A percentile compares a stretch with the other conserved stretches of the same genome.
Conservation (phyloP, 2,113 vertebrate genomes). For the Taxidea taxus region DNA sequence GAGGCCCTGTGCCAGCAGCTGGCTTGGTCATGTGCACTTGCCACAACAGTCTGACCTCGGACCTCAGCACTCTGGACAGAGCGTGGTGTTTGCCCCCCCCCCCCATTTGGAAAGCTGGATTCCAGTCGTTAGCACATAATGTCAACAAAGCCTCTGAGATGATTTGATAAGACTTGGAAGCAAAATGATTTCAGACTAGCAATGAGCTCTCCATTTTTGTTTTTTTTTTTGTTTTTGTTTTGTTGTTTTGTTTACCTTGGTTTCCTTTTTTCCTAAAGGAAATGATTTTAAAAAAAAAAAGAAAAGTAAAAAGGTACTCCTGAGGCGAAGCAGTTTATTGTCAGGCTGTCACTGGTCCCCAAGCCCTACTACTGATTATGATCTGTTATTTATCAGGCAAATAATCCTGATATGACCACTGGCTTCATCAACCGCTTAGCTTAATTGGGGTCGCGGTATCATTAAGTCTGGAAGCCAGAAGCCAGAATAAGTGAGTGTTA, state of each 20-base stretch:
- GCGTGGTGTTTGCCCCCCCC: neutral
- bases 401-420: neutral
- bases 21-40: neutral
- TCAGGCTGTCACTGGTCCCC: neutral
- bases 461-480: neutral
- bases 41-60: neutral
- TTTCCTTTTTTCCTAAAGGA: neutral
- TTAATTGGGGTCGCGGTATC: neutral
- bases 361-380: neutral
- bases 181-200: constrained; percentile 24
- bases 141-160: constrained; percentile 52
- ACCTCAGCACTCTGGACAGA: neutral
- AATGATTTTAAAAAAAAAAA: neutral
- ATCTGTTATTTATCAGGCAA: neutral
- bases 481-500: neutral
- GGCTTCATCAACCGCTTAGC: neutral
- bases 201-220: neutral
- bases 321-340: neutral
- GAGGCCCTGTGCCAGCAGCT: neutral
- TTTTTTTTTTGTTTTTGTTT: neutral
- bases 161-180: constrained; percentile 2
- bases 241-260: neutral
- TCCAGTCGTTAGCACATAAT: constrained; percentile 17
- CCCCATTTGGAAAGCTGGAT: constrained; percentile 26
- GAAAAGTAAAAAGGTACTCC: neutral